Evolutionary conservation across 37 sponge, comb jelly and placozoan species (phyloP).

Genomic region (Petrosia ficiformis): DNA sequence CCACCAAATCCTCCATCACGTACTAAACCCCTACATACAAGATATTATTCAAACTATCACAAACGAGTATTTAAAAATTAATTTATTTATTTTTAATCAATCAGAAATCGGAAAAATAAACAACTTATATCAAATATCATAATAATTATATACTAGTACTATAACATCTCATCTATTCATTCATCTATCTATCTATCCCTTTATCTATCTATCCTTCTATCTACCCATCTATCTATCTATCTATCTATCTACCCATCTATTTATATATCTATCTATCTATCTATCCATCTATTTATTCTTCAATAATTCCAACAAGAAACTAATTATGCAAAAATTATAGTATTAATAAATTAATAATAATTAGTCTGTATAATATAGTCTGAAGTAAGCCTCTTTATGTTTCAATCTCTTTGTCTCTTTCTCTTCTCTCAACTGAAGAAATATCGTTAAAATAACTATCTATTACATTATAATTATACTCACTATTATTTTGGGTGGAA

Average conservation of each 20-base stretch:
- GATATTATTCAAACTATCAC: constrained; percentile 3
- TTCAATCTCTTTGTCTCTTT: constrained; percentile 52
- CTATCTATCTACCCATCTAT: no score
- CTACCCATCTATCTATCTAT: no score
- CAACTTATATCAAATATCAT: no score
- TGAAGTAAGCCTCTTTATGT: constrained; percentile 65
- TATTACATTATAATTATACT: constrained; percentile 3
- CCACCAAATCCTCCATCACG: neutral
- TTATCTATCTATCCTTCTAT: no score
- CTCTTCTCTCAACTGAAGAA: constrained; percentile 42
- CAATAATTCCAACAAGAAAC: no score
- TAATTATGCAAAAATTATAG: neutral
- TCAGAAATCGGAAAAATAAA: no score
- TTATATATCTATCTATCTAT: no score
- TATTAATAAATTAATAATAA: neutral
- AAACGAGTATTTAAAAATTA: constrained; percentile 3
- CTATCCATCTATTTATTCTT: no score
- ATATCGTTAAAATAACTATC: neutral
- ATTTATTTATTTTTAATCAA: no score
- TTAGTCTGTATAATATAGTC: constrained; percentile 33
- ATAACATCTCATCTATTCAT: no score
- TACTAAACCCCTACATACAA: neutral
- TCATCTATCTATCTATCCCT: no score
- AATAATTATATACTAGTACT: no score
- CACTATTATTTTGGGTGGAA: constrained; percentile 30